Evolutionary conservation across 1,140 invertebrate genomes (phyloP).

Genomic region (Trialeurodes vaporariorum): DNA sequence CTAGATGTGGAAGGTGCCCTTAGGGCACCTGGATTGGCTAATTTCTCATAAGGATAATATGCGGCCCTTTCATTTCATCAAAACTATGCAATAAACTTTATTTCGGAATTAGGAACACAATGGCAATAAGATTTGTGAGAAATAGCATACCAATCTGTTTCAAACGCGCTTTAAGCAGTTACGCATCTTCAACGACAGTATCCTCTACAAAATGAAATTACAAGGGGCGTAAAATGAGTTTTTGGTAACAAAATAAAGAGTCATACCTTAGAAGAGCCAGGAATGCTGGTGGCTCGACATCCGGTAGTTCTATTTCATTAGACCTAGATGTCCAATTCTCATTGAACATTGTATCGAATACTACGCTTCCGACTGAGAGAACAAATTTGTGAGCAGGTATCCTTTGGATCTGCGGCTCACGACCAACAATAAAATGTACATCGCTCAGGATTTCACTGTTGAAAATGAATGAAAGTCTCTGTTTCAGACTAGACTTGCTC

Average conservation of each 20-base stretch:
- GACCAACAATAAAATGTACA: constrained; percentile 66
- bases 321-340: constrained; percentile 52
- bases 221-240: background rate
- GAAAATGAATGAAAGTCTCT: constrained; percentile 63
- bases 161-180: background rate
- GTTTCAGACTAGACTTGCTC: too few relatives aligned
- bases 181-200: background rate
- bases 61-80: too few relatives aligned
- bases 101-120: too few relatives aligned
- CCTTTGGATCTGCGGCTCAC: constrained; percentile 50
- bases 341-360: constrained; percentile 84
- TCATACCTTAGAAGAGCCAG: constrained; percentile 50
- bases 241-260: background rate
- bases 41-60: too few relatives aligned
- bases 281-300: constrained; percentile 71
- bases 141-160: background rate
- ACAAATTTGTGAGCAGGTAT: constrained; percentile 79
- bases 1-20: too few relatives aligned
- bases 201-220: background rate
- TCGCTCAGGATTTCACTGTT: constrained; percentile 72
- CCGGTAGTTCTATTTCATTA: constrained; percentile 64
- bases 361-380: constrained; percentile 65
- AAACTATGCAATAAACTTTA: too few relatives aligned
- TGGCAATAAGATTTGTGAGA: too few relatives aligned
- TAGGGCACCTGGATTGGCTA: too few relatives aligned